Base-by-base conservation (phyloP, 2,797 vertebrate genomes). In the Eupleurogrammus muticus region DNA sequence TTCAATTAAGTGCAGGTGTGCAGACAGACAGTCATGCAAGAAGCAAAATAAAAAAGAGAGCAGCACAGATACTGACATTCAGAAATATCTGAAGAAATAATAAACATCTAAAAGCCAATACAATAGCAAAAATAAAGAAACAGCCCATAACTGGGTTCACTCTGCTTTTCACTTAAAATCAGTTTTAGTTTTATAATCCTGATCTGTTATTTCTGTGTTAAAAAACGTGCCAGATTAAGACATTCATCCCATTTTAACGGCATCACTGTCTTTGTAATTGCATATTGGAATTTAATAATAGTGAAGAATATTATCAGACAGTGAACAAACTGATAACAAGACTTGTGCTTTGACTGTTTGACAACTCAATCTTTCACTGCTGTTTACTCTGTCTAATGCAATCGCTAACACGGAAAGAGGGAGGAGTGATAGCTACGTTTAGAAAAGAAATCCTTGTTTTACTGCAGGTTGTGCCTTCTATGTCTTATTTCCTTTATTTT, bases 261-360 rank as follows among this genome's bases (percentile, higher is more conserved):
- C 87, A 80, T 52, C 75, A 64, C 76, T 68, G 68, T 81, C 65
- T 84, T 70, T 87, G 80, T 92, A 94, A 94, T 91, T 90, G 81
- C 82, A 89, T 90, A 91, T 90, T 92, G 87, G 88, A 92, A 92
- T 92, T 93, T 93, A 93, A 93, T 94, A 94, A 92, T 67, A 77
- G 80, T 81, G 90, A 69, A 80, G 89, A 90, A 93, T 92, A 91
- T 90, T 88, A 93, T 92, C 90, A 92, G 90, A 90, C 87, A 87
- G 88, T 79, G 87, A 93, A 91, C 90, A 89, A 53, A 62, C 86
- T 85, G 90, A 92, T 92, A 91, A 92, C 76, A 79, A 86, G 83
- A 69, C 81, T 85, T 65, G 86, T 81, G 90, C 90, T 89, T 86
- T 87, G 90, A 93, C 87, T 93, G 88, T 80, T 87, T 93, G 92